Evolutionary conservation across 2,797 vertebrate genomes (phyloP).

Genomic region (Xiphorhynchus erythropygius): DNA sequence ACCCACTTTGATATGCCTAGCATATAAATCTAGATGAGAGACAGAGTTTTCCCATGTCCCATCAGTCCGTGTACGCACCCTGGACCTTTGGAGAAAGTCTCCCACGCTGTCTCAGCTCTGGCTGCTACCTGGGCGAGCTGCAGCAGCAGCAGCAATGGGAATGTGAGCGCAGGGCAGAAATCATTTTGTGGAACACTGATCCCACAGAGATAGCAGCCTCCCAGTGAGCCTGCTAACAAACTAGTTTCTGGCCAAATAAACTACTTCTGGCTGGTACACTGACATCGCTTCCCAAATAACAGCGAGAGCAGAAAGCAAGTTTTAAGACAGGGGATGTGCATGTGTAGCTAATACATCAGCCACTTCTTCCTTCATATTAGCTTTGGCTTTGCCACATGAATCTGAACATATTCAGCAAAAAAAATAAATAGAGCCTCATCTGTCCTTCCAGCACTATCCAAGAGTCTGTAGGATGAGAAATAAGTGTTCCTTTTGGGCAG

Average conservation of each 20-base stretch:
- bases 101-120: rapidly evolving
- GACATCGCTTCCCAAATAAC: not conserved
- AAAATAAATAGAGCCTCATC: not conserved
- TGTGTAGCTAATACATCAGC: not conserved
- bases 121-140: not conserved
- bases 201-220: not conserved
- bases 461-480: not conserved
- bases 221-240: not conserved
- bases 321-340: not conserved
- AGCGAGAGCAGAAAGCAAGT: rapidly evolving
- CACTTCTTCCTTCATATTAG: not conserved
- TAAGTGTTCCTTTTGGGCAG: not conserved
- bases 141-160: rapidly evolving
- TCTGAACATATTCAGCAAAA: not conserved
- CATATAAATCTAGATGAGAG: rapidly evolving
- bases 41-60: no score
- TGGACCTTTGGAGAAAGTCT: not conserved
- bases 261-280: not conserved
- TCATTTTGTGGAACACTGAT: not conserved
- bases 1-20: not conserved
- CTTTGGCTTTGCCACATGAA: not conserved
- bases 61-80: rapidly evolving
- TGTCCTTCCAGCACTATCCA: not conserved
- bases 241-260: not conserved
- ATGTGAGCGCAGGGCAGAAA: not conserved